Conservation (phyloP, 2,113 vertebrate species). For the Progne subis region DNA sequence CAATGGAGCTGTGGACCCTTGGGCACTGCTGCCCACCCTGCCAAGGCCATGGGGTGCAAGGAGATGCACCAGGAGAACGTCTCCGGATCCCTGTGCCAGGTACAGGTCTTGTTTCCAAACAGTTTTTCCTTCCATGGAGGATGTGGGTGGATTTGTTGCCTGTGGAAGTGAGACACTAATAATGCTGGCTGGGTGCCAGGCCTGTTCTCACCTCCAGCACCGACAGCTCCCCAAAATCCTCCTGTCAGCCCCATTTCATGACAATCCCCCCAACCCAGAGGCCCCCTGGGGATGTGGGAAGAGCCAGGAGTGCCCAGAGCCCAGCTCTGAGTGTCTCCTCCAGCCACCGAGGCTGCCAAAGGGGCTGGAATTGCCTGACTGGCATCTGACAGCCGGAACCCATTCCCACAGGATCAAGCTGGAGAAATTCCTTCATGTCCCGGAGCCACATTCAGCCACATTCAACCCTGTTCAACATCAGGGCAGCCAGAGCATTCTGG, state of each 20-base stretch:
- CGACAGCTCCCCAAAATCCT: not conserved
- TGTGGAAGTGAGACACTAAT: not conserved
- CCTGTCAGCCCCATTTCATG: rapidly evolving
- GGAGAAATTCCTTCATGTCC: not conserved
- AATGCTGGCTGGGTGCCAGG: not conserved
- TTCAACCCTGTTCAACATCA: rapidly evolving
- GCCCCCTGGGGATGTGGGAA: not conserved
- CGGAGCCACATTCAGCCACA: rapidly evolving
- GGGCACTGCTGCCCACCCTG: not conserved
- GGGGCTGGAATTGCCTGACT: not conserved
- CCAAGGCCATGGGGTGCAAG: not conserved
- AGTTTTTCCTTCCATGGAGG: not conserved
- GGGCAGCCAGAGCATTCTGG: not conserved
- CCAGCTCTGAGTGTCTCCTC: not conserved
- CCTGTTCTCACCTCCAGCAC: not conserved
- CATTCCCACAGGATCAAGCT: not conserved
- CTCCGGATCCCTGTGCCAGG: not conserved
- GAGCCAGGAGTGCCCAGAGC: not conserved
- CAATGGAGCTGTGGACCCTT: not conserved
- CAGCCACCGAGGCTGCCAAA: rapidly evolving
- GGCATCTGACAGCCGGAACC: not conserved
- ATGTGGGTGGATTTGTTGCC: not conserved
- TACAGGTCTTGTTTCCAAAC: not conserved
- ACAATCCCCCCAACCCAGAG: not conserved
- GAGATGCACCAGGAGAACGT: rapidly evolving